Conservation (phyloP, 2,797 vertebrate species). For the Sebastes kiyomatsui region DNA sequence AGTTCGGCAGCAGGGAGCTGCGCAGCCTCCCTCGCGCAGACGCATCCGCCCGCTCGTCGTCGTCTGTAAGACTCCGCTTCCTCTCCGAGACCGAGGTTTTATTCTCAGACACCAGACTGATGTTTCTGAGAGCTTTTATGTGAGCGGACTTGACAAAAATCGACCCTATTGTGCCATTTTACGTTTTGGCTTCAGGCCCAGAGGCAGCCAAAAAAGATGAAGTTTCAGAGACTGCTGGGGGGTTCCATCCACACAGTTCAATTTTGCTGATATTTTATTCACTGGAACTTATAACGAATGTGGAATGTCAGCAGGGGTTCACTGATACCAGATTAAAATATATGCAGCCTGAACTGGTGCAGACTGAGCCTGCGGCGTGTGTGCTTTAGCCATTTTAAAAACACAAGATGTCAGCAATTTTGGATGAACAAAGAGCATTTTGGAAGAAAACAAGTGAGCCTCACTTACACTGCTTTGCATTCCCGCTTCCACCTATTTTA, state of each 20-base stretch:
- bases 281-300: not conserved
- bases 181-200: not conserved
- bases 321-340: not conserved
- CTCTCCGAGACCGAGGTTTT: not conserved
- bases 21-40: conserved; percentile 10
- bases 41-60: conserved; percentile 8
- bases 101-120: not conserved
- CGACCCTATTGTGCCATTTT: not conserved
- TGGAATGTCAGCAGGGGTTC: conserved; percentile 5
- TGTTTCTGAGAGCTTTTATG: not conserved
- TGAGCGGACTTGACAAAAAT: not conserved
- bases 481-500: not conserved
- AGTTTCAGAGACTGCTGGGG: not conserved
- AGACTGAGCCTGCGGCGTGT: conserved; percentile 32
- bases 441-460: not conserved
- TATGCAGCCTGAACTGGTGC: conserved; percentile 33
- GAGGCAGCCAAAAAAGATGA: not conserved
- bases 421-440: conserved; percentile 9
- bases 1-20: conserved; percentile 39
- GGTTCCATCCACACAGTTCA: not conserved
- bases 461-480: not conserved
- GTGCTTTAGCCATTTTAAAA: conserved; percentile 32
- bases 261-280: not conserved
- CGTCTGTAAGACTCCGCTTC: not conserved
- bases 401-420: conserved; percentile 40